Evolutionary conservation across 2,113 vertebrate genomes (phyloP), one percentile per base, ranked within the genome.

Genomic region (Calidris pugnax): DNA sequence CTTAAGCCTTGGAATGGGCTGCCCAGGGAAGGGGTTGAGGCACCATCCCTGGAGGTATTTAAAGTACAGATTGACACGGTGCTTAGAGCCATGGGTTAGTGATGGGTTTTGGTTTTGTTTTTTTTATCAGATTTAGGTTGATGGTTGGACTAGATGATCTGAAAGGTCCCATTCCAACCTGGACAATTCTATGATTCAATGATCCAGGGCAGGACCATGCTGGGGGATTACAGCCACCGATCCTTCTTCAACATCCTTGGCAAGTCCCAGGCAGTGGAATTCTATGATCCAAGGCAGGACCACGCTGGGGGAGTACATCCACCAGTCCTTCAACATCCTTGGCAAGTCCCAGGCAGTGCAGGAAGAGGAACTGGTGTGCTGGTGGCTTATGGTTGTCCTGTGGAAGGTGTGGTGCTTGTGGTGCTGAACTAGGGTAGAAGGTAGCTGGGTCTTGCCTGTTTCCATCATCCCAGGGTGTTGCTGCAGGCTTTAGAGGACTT

Each of bases 401-500:
- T 16, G 55, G 50, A 43, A 8, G 41, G 4, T 15, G 21, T 30
- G 63, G 28, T n/a, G 48, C 43, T 72, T 15, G 14, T 13, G 32
- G 19, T 37, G 45, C 5, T 27, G 66, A 43, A 7, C 37, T 26
- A 78, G 39, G 59, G 3, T 41, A 64, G 76, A 35, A 41, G 32
- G 59, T 16, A 17, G 26, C 19, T 43, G 62, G 4, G 7, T 21
- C 68, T 71, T 20, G 21, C 37, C 45, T 14, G 50, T 41, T 43
- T n/a, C 79, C 62, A 10, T 47, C 1, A 0, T 51, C 60, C 22
- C 4, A 14, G 35, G 0, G 0, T 9, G 14, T 35, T 80, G 53
- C 30, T 35, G 8, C 7, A 39, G 71, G 45, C 33, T 32, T 10
- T 33, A 13, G 68, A 67, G 43, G 77, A 5, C n/a, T 48, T 57